Conservation (phyloP, 2,888 invertebrate genomes). For the Cephus nigrinus region DNA sequence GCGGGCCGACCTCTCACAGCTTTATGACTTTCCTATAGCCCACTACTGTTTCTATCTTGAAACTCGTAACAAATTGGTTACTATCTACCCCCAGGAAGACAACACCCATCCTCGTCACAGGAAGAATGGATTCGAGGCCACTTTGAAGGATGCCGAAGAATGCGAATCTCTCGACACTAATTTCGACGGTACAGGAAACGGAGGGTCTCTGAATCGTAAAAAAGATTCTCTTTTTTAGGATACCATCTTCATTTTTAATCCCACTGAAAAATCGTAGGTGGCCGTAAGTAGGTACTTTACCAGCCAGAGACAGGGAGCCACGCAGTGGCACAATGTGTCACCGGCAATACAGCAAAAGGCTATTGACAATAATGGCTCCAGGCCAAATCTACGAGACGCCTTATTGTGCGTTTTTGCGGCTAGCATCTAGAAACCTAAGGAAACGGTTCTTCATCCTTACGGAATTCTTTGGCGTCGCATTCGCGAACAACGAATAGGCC, state of each 20-base stretch:
- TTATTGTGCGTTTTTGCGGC: conserved; percentile 49
- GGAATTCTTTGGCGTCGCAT: neutral
- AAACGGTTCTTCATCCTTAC: conserved; percentile 2
- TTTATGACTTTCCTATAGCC: neutral
- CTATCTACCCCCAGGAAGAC: neutral
- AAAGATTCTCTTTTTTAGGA: neutral
- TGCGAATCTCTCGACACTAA: conserved; percentile 20
- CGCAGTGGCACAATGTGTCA: neutral
- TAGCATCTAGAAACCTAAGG: conserved; percentile 44
- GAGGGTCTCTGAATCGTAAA: neutral
- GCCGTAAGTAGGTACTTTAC: neutral
- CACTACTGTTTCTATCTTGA: neutral
- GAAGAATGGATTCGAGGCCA: neutral
- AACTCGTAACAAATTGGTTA: conserved; percentile 1
- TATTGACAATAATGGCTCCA: conserved; percentile 57
- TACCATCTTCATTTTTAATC: neutral
- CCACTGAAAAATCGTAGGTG: neutral
- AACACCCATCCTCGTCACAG: neutral
- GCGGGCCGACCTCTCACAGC: neutral
- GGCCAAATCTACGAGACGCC: conserved; percentile 57
- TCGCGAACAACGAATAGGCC: neutral
- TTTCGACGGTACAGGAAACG: neutral
- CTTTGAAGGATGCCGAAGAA: conserved; percentile 8
- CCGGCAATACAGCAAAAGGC: conserved; percentile 33
- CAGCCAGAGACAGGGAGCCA: neutral